phyloP scores from a whole-genome alignment of 2,797 vertebrate genomes.

The Propithecus perrieri region DNA sequence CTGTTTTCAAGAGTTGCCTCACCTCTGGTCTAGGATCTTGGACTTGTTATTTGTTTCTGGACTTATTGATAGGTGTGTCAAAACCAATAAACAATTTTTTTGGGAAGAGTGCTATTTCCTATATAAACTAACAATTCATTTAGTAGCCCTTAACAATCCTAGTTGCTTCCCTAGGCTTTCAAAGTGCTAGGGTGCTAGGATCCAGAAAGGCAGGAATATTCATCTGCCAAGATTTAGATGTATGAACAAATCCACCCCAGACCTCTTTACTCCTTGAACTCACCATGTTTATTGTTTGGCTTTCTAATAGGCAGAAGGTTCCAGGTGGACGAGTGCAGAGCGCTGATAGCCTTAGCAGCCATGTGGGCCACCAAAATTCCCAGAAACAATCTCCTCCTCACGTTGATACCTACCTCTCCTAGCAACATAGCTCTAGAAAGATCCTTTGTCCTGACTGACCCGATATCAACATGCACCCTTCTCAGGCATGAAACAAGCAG shows the following conservation, averaged over 20 bases:
- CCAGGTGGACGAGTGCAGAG: neutral
- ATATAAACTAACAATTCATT: neutral
- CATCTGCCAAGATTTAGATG: neutral
- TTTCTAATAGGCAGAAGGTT: neutral
- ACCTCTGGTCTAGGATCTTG: neutral
- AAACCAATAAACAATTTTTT: neutral
- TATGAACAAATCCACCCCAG: neutral
- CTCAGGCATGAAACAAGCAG: neutral
- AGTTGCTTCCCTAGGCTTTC: neutral
- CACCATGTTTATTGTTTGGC: neutral
- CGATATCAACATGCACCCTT: neutral
- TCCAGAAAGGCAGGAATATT: neutral
- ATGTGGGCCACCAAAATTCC: neutral
- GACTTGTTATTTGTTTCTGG: neutral
- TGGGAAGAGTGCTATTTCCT: neutral
- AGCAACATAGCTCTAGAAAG: neutral
- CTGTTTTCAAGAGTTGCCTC: neutral
- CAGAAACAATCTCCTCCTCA: neutral
- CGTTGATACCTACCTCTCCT: neutral
- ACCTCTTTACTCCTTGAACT: neutral
- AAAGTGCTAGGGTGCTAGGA: neutral
- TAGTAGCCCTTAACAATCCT: neutral
- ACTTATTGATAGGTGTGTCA: neutral
- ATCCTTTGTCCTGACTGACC: neutral
- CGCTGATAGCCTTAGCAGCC: neutral